These are phyloP conservation scores for Nestor notabilis DNA, from an alignment of 2,113 vertebrate species.

Conservation along the genomic window DNA sequence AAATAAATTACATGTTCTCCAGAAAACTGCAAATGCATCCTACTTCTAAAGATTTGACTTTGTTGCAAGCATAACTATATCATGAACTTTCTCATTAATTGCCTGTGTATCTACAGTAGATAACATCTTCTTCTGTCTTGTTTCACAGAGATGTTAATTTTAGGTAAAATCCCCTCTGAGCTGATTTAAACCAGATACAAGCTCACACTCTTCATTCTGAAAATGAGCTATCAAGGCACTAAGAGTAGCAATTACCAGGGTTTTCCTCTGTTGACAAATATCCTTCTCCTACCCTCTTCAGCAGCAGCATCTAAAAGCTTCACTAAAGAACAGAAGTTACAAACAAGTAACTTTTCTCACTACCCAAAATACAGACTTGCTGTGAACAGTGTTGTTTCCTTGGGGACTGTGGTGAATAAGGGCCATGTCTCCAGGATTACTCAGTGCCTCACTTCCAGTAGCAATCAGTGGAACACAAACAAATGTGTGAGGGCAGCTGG, in stretches of 20 bases:
- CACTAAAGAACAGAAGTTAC: not conserved
- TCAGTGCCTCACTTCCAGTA: not conserved
- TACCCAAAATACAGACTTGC: not conserved
- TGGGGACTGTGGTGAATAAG: not conserved
- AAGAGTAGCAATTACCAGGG: not conserved
- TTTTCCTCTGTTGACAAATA: not conserved
- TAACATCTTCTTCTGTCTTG: not conserved
- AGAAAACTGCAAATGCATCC: not conserved
- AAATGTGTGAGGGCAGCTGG: rapidly evolving
- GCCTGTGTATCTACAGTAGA: not conserved
- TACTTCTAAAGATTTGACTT: not conserved
- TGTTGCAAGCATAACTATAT: not conserved
- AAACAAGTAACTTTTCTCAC: not conserved
- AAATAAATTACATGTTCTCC: not conserved
- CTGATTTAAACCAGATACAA: not conserved
- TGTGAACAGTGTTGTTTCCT: not conserved
- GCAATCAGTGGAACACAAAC: not conserved
- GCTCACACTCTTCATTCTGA: not conserved
- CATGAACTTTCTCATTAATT: not conserved
- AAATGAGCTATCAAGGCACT: not conserved
- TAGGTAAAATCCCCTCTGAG: not conserved
- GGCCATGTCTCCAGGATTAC: not conserved
- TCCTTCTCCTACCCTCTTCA: not conserved
- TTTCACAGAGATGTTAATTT: not conserved
- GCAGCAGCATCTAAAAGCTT: not conserved